Evolutionary conservation across 2,797 vertebrate species (phyloP).

Genomic region (Myotis findleyi): DNA sequence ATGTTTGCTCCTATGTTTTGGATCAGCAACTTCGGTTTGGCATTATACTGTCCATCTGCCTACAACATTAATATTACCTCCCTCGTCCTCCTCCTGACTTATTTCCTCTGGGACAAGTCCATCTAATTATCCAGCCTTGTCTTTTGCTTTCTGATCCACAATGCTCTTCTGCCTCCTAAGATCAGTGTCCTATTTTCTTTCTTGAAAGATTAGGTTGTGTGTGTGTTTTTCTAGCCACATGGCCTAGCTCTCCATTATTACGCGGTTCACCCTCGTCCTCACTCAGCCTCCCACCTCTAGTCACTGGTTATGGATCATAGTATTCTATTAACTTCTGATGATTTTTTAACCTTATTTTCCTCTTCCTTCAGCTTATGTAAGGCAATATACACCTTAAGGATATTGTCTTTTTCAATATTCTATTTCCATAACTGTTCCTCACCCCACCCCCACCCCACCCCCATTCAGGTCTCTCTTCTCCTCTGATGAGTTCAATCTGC

Average conservation of each 20-base stretch:
- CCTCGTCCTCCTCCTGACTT: conserved; percentile 61
- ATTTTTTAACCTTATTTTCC: conserved; percentile 7
- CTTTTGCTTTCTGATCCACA: conserved; percentile 27
- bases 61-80: conserved; percentile 50
- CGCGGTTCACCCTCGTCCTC: not conserved
- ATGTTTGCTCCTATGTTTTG: conserved; percentile 44
- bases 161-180: conserved; percentile 36
- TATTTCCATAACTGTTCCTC: conserved; percentile 53
- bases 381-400: not conserved
- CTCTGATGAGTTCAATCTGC: conserved; percentile 54
- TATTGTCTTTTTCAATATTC: conserved; percentile 55
- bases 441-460: not conserved
- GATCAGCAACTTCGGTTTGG: conserved; percentile 37
- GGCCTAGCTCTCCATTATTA: conserved; percentile 41
- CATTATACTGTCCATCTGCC: conserved; percentile 41
- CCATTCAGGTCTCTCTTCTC: conserved; percentile 58
- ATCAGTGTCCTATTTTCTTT: conserved; percentile 59
- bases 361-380: conserved; percentile 11
- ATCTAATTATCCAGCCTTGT: conserved; percentile 49
- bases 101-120: conserved; percentile 61
- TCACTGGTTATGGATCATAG: conserved; percentile 57
- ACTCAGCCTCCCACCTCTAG: conserved; percentile 33
- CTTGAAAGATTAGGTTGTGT: conserved; percentile 41
- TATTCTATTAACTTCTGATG: conserved; percentile 58
- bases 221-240: conserved; percentile 29